These are phyloP conservation scores for Drosophila prostipennis DNA, from an alignment of 2,888 invertebrate species.

Conservation along the genomic window DNA sequence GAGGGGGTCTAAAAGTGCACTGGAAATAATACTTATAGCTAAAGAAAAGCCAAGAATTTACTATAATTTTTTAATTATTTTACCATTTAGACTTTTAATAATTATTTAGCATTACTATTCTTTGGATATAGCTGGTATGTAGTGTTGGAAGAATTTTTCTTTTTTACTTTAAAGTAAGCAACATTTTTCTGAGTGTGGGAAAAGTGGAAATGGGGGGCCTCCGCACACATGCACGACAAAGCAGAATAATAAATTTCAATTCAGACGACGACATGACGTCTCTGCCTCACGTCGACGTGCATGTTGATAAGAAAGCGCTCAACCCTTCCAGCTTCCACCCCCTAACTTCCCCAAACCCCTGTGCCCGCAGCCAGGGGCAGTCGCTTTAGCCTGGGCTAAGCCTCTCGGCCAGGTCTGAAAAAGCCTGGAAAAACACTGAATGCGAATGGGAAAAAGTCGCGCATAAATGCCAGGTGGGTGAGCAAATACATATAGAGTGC, in stretches of 20 bases:
- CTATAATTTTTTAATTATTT: too few species aligned
- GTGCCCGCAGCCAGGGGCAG: slow-evolving; percentile 16
- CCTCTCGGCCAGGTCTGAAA: slow-evolving; percentile 39
- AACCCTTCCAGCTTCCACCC: slow-evolving; percentile 26
- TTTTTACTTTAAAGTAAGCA: too few species aligned
- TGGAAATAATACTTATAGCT: neutral
- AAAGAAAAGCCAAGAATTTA: too few species aligned
- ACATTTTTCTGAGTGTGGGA: neutral
- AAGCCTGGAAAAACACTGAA: slow-evolving; percentile 37
- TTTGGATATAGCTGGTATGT: too few species aligned
- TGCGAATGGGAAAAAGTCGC: slow-evolving; percentile 24
- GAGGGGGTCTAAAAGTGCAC: slow-evolving; percentile 1
- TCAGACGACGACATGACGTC: slow-evolving; percentile 68
- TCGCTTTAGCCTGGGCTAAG: slow-evolving; percentile 39
- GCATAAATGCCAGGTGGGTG: slow-evolving; percentile 49
- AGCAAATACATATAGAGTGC: slow-evolving; percentile 11
- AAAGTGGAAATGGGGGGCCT: neutral
- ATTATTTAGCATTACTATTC: too few species aligned
- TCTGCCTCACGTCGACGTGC: slow-evolving; percentile 53
- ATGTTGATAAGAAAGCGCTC: slow-evolving; percentile 69
- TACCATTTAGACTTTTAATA: too few species aligned
- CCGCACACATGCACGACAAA: slow-evolving; percentile 71
- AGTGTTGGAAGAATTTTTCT: too few species aligned
- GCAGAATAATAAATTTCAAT: slow-evolving; percentile 80
- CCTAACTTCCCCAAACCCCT: neutral